Evolutionary conservation across 2,113 vertebrate species (phyloP), one percentile per base, ranked within the genome.

Genomic region (Lontra canadensis): DNA sequence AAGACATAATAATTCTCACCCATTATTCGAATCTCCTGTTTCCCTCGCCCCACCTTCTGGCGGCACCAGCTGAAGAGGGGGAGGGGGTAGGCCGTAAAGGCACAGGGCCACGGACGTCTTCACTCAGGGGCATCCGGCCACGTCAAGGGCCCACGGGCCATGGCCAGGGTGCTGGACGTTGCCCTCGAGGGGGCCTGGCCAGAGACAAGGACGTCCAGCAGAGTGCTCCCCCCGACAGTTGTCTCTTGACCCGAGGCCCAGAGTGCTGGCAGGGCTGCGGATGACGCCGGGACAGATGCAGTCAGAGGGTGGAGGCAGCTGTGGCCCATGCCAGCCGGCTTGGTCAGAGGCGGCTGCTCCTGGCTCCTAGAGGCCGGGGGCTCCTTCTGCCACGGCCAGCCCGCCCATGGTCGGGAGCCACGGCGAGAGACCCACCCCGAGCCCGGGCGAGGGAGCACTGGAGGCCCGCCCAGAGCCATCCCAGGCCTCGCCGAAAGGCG

Each of bases 401-500:
- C 63, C 18, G 92, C 44, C 31, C 3, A 0, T 2, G 34, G 73
- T 74, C 7, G 18, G 26, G 65, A 39, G 59, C 26, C 89, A 17
- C 26, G 1, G 1, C 0, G 0, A 36, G 74, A 80, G 96, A 25
- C 55, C 57, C 59, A 4, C 34, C 23, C 36, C 2, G 2, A 1
- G 73, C 11, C 65, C 26, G 49, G 79, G n/a, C 15, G 39, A 61
- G 87, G 55, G 80, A 34, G 34, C 8, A 0, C 0, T 1, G 23
- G 79, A 81, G 86, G 49, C 82, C 61, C 0, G 12, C 86, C 0
- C 2, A 3, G 0, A 73, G 86, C 36, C 15, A 1, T 26, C 29
- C 11, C 5, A 8, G 69, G 97, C 96, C 96, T 98, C 85, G 88
- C 98, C 26, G 94, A 96, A 97, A 97, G 98, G 98, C 92, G 93